Conservation (phyloP, 2,888 invertebrate species). For the Lampropteryx suffumata region DNA sequence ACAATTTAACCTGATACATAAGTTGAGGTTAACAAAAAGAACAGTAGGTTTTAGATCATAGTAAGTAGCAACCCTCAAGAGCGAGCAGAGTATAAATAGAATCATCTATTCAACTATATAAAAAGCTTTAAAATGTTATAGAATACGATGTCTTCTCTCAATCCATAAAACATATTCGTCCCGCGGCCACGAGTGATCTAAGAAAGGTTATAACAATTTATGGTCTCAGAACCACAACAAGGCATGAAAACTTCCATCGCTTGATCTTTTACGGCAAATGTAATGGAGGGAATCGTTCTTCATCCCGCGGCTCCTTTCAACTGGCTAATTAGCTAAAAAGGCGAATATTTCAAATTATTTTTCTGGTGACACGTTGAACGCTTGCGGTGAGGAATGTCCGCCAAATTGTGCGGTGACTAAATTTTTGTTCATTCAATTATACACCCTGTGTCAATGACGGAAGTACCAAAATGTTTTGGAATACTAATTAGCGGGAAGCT, state of each 20-base stretch:
- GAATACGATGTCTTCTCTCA: slow-evolving; percentile 28
- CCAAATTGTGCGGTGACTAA: slow-evolving; percentile 14
- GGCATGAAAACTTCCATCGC: slow-evolving; percentile 26
- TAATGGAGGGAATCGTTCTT: slow-evolving; percentile 51
- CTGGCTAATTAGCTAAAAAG: slow-evolving; percentile 57
- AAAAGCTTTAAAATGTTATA: slow-evolving; percentile 18
- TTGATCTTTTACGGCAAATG: slow-evolving; percentile 35
- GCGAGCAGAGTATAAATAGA: neutral
- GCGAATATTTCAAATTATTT: slow-evolving; percentile 36
- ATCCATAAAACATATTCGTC: slow-evolving; percentile 46
- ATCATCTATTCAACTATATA: slow-evolving; percentile 5
- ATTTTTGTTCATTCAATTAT: slow-evolving; percentile 13
- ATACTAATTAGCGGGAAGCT: slow-evolving; percentile 28
- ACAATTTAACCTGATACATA: too few relatives aligned
- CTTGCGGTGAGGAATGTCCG: slow-evolving; percentile 29
- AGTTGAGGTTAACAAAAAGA: neutral
- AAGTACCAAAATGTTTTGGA: slow-evolving; percentile 15
- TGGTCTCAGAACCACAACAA: slow-evolving; percentile 32
- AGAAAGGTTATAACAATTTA: slow-evolving; percentile 35
- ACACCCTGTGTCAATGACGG: slow-evolving; percentile 9
- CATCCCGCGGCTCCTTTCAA: slow-evolving; percentile 55
- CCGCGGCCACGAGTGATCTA: slow-evolving; percentile 35
- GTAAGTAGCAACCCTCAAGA: too few relatives aligned
- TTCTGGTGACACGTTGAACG: slow-evolving; percentile 32
- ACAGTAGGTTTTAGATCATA: slow-evolving; percentile 29